These are phyloP conservation scores for Drosophila nikananu DNA, from an alignment of 1,140 invertebrate genomes.

Conservation along the genomic window DNA sequence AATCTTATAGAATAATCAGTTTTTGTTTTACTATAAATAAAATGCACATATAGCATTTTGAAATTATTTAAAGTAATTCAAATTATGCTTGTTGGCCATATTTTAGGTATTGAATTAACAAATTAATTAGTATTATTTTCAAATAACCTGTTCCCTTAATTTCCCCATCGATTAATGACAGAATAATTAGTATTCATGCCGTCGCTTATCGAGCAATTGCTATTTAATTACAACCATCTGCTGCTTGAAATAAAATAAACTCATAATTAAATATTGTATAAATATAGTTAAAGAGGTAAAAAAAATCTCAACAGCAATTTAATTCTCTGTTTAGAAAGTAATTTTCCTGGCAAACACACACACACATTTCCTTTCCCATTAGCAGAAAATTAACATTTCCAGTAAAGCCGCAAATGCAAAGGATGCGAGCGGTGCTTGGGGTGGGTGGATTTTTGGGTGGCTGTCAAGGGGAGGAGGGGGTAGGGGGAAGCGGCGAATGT, in stretches of 20 bases:
- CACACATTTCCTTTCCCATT: constrained; percentile 29
- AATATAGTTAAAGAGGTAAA: constrained; percentile 13
- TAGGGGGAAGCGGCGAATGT: constrained; percentile 13
- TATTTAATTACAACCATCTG: constrained; percentile 22
- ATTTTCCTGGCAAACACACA: constrained; percentile 28
- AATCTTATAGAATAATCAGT: neutral
- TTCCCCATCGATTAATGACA: constrained; percentile 3
- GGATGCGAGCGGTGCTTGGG: constrained; percentile 1
- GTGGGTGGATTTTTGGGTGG: constrained; percentile 6
- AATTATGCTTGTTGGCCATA: neutral
- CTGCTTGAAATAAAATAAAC: constrained; percentile 16
- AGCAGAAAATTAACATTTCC: constrained; percentile 49
- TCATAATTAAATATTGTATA: constrained; percentile 9
- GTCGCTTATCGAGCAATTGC: neutral
- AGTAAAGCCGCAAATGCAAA: constrained; percentile 46
- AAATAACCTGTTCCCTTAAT: neutral
- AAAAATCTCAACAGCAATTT: constrained; percentile 39
- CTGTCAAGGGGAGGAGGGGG: too few relatives aligned
- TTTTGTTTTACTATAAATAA: neutral
- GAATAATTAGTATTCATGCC: constrained; percentile 21
- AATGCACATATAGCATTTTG: neutral
- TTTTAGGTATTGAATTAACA: neutral
- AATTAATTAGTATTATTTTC: neutral
- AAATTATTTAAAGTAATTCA: neutral
- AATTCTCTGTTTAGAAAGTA: constrained; percentile 38